These are phyloP conservation scores for Furcifer pardalis DNA, from an alignment of 2,797 vertebrate genomes.

Conservation along the genomic window DNA sequence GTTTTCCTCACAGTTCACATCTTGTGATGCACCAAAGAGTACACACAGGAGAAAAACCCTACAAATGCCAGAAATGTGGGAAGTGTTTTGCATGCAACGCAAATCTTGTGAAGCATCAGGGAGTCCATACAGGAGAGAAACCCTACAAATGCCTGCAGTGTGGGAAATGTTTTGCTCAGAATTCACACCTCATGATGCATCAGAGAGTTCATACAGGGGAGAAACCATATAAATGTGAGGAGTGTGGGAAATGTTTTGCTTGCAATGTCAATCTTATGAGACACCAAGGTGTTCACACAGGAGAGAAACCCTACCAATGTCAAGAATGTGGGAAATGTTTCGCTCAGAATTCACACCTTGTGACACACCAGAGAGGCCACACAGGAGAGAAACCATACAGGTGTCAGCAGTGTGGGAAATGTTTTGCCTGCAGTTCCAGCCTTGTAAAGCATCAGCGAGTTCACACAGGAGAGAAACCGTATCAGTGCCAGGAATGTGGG, in stretches of 20 bases:
- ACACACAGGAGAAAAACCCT: too few species aligned
- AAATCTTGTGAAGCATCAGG: constrained; percentile 65
- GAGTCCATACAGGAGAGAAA: constrained; percentile 58
- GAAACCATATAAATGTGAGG: constrained; percentile 53
- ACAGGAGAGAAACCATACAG: constrained; percentile 60
- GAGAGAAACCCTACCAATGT: constrained; percentile 56
- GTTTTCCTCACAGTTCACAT: too few species aligned
- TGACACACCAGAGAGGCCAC: constrained; percentile 59
- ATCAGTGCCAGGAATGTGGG: constrained; percentile 53
- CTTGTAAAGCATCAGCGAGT: constrained; percentile 63
- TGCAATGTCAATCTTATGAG: constrained; percentile 55
- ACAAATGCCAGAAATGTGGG: too few species aligned
- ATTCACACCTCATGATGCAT: neutral
- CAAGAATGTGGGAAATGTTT: constrained; percentile 58
- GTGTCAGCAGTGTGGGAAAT: constrained; percentile 49
- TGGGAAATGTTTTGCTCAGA: constrained; percentile 10
- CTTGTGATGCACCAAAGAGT: neutral
- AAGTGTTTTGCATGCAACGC: too few species aligned
- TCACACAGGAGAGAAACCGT: constrained; percentile 64
- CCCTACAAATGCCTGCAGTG: constrained; percentile 4
- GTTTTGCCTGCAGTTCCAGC: constrained; percentile 60
- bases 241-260: constrained; percentile 59
- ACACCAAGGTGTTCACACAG: constrained; percentile 54
- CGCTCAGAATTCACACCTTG: constrained; percentile 58
- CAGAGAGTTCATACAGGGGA: constrained; percentile 46